A percentile compares a stretch with the other conserved stretches of the same genome.
phyloP scores from a whole-genome alignment of 2,113 vertebrate genomes.

The Dromas ardeola region DNA sequence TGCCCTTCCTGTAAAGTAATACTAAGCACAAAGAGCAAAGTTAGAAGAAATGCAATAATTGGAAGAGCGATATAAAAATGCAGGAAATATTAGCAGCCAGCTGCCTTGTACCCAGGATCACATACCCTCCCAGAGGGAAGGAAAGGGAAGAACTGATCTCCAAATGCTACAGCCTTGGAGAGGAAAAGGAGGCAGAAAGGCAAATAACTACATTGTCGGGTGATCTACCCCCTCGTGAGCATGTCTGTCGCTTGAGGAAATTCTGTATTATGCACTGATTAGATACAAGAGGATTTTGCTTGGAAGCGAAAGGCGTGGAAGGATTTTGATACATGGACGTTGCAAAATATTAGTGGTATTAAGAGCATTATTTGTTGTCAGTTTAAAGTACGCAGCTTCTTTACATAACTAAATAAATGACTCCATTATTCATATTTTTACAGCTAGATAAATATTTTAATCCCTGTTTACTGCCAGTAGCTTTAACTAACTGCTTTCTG shows the following conservation, averaged over 20 bases:
- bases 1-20: neutral
- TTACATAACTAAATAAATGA: neutral
- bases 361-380: neutral
- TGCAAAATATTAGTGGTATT: neutral
- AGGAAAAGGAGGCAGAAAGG: neutral
- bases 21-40: neutral
- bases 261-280: neutral
- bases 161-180: neutral
- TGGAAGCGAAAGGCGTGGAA: neutral
- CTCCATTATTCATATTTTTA: conserved; percentile 39
- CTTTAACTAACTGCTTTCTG: conserved; percentile 45
- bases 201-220: neutral
- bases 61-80: neutral
- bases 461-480: conserved; percentile 33
- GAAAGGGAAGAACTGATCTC: neutral
- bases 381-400: neutral
- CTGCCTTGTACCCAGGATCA: neutral
- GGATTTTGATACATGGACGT: neutral
- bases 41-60: neutral
- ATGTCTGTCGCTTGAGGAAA: neutral
- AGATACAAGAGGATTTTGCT: neutral
- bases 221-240: neutral
- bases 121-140: neutral
- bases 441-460: conserved; percentile 57
- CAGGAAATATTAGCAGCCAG: neutral